Evolutionary conservation across 1,140 invertebrate genomes (phyloP).

Genomic region (Heliconius hewitsoni): DNA sequence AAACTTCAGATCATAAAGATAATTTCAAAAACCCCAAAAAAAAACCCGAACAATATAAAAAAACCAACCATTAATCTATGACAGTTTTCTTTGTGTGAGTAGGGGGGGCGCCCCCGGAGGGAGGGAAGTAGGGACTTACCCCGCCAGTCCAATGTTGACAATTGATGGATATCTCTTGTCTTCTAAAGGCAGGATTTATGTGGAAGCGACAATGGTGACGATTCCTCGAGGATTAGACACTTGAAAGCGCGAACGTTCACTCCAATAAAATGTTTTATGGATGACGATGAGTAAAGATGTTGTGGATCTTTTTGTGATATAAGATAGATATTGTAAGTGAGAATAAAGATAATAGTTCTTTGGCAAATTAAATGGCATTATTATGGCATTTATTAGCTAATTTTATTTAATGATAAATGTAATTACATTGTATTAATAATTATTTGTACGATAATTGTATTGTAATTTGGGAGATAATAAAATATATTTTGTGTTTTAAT

Average conservation of each 20-base stretch:
- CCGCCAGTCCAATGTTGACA: constrained; percentile 77
- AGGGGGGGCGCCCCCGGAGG: constrained; percentile 44
- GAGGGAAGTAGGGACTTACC: constrained; percentile 47
- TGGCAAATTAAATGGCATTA: neutral
- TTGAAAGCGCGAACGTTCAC: constrained; percentile 51
- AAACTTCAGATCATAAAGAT: neutral
- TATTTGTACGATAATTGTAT: neutral
- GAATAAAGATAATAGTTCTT: neutral
- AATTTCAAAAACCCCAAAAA: neutral
- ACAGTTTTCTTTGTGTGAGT: constrained; percentile 53
- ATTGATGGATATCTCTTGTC: constrained; percentile 80
- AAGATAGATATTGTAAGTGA: neutral
- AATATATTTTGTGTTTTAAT: too few species aligned
- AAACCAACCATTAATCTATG: constrained; percentile 50
- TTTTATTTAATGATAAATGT: too few species aligned
- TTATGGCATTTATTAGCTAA: neutral
- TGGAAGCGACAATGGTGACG: constrained; percentile 67
- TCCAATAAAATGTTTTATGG: constrained; percentile 46
- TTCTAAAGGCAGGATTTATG: constrained; percentile 80
- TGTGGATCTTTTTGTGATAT: constrained; percentile 7
- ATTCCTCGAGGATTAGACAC: constrained; percentile 70
- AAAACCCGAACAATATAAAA: constrained; percentile 30
- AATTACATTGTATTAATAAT: too few species aligned
- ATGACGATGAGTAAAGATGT: constrained; percentile 33
- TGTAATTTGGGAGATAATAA: neutral